A percentile compares a stretch with the other conserved stretches of the same genome.
phyloP scores from a whole-genome alignment of 2,113 vertebrate species.

The Gasterosteus aculeatus region DNA sequence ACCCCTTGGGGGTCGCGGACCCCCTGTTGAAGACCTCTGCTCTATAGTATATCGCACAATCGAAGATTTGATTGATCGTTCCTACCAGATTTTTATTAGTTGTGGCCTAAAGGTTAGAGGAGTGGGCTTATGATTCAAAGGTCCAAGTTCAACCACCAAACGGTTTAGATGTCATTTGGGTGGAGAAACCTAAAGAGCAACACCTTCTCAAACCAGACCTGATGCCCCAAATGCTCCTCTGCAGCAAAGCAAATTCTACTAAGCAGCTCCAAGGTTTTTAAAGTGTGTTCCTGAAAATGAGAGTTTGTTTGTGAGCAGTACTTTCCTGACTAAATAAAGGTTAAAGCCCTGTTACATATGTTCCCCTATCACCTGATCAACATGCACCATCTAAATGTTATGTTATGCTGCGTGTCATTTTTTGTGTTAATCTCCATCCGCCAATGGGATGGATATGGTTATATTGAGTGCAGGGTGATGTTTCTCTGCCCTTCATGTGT shows the following conservation, averaged over 20 bases:
- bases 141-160: not conserved
- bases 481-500: constrained; percentile 1
- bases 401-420: not conserved
- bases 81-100: not conserved
- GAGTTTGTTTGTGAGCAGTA: not conserved
- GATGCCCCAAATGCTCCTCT: not conserved
- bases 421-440: not conserved
- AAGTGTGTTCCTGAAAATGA: constrained; percentile 3
- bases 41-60: not conserved
- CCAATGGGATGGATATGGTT: constrained; percentile 9
- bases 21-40: too few relatives aligned
- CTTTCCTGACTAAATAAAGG: not conserved
- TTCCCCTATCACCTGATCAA: not conserved
- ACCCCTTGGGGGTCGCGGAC: too few relatives aligned
- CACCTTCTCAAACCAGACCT: constrained; percentile 1
- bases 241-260: constrained; percentile 4
- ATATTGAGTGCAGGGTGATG: not conserved
- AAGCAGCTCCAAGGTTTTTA: not conserved
- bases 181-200: not conserved
- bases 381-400: not conserved
- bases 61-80: not conserved
- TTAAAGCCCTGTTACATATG: not conserved
- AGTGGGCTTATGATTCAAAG: not conserved
- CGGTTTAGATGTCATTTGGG: not conserved
- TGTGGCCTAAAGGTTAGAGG: not conserved